Base-by-base conservation (phyloP, 2,113 vertebrate genomes). In the Piprites chloris region DNA sequence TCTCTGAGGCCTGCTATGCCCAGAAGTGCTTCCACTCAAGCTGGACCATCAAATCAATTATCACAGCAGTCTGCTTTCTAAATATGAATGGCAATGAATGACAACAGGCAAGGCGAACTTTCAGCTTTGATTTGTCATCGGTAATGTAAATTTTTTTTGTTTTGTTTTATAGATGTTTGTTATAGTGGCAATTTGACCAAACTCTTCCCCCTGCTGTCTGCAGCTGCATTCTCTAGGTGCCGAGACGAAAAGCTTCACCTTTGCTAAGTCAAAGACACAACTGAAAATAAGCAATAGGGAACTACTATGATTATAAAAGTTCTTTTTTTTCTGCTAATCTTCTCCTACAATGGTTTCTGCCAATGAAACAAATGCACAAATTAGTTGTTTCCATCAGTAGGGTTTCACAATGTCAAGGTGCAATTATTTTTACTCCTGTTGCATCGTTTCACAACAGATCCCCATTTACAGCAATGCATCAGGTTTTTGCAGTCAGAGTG, bases 31-130 rank as follows among this genome's bases (percentile, higher is more conserved):
- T 99, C 98, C 98, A 98, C 98, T 99, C 98, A 99, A 99, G 98
- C 98, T 97, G 98, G 99, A 99, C 99, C 98, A 99, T 99, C 99
- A 99, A 98, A 99, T 99, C 99, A 99, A 99, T 99, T 99, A 99
- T 98, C 98, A 98, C 98, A 98, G 98, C 97, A 98, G 98, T 98
- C 98, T 98, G 98, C 98, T 99, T 99, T 97, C 98, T 98, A 98
- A 99, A 99, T 99, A 99, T 99, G 98, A 99, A 98, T 97, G 98
- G 98, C 98, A 98, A 99, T 99, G 99, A 99, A 98, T 99, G 99
- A 99, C 99, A 99, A 99, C 98, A 98, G 98, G 96, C 97, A 96
- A 96, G 93, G 95, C 77, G 18, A 98, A 98, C 97, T 96, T 98
- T 98, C 98, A 97, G 97, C 97, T 98, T 95, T 95, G 97, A 98